Evolutionary conservation across 2,888 invertebrate species (phyloP).

Genomic region (Callimorpha dominula): DNA sequence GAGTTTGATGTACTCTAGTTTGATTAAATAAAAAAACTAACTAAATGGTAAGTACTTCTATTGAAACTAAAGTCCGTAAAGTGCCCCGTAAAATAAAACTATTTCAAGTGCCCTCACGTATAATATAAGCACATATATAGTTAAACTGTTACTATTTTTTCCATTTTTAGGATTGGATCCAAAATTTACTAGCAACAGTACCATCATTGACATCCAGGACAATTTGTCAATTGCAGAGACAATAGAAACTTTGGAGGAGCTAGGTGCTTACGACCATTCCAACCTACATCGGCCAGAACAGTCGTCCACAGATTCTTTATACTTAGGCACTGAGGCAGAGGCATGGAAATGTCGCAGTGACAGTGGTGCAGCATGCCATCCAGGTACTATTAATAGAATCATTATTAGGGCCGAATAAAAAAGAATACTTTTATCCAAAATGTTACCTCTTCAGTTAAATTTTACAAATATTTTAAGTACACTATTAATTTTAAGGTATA

Average conservation of each 20-base stretch:
- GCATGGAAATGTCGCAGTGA: background rate
- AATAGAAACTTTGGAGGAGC: background rate
- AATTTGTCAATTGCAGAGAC: constrained; percentile 47
- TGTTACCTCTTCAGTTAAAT: no score
- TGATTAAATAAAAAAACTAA: no score
- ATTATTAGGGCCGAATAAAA: no score
- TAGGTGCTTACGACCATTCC: background rate
- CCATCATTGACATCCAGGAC: constrained; percentile 52
- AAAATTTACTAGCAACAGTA: constrained; percentile 37
- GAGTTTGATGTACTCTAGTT: no score
- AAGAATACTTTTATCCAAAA: no score
- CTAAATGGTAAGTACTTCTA: no score
- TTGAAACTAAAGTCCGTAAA: no score
- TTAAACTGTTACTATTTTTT: background rate
- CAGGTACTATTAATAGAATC: background rate
- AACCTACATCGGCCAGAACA: background rate
- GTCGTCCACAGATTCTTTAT: background rate
- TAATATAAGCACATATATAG: no score
- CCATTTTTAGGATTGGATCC: background rate
- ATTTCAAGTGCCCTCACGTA: no score
- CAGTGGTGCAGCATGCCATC: background rate
- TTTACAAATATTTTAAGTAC: no score
- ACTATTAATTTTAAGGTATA: no score
- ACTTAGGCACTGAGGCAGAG: background rate
- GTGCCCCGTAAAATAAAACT: no score